Percentiles rank a stretch among this genome's conserved stretches.
Conservation (phyloP, 2,797 vertebrate genomes). For the Heteromormyrus szaboi region DNA sequence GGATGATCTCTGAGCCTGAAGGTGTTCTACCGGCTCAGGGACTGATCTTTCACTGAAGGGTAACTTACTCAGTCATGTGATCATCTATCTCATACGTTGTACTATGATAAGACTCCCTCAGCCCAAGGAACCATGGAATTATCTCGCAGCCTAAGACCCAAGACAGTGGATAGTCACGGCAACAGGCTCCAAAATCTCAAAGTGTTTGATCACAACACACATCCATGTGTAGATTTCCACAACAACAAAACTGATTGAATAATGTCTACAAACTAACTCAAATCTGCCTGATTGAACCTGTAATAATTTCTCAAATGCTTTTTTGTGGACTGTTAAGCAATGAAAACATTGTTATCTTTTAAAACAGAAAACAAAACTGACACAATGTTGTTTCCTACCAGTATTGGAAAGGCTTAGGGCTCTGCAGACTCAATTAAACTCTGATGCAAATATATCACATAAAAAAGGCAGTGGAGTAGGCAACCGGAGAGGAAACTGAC, state of each 20-base stretch:
- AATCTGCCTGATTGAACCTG: background rate
- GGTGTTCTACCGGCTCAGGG: background rate
- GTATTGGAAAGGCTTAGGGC: background rate
- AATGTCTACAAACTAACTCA: background rate
- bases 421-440: conserved; percentile 2
- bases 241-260: background rate
- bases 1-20: background rate
- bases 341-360: conserved; percentile 11
- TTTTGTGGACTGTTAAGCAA: background rate
- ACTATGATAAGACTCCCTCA: background rate
- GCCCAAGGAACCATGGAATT: background rate
- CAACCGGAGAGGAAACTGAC: background rate
- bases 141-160: background rate
- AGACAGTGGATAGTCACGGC: background rate
- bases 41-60: background rate
- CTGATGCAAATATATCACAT: background rate
- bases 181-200: background rate
- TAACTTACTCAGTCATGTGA: background rate
- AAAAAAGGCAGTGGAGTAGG: background rate
- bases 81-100: background rate
- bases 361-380: background rate
- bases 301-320: background rate
- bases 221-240: background rate
- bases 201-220: background rate
- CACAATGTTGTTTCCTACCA: background rate